Conservation (phyloP, 1,140 invertebrate genomes). For the Rhyzopertha dominica region DNA sequence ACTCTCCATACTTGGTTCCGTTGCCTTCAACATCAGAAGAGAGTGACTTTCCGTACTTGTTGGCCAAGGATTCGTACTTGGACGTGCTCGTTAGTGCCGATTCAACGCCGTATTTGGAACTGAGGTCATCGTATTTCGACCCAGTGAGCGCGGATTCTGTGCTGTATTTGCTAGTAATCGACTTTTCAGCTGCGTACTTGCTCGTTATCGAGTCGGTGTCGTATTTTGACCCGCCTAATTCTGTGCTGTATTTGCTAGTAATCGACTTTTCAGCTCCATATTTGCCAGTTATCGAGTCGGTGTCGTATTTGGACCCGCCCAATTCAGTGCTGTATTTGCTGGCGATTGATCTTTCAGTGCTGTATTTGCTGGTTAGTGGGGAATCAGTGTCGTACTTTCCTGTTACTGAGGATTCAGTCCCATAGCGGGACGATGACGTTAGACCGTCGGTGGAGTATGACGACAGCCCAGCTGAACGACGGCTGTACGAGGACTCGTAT, state of each 20-base stretch:
- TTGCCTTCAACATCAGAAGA: constrained; percentile 8
- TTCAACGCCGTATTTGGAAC: constrained; percentile 24
- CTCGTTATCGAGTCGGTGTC: constrained; percentile 20
- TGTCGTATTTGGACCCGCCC: constrained; percentile 19
- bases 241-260: constrained; percentile 13
- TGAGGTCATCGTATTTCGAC: constrained; percentile 15
- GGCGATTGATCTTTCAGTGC: constrained; percentile 11
- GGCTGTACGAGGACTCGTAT: constrained; percentile 36
- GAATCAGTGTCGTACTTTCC: constrained; percentile 25
- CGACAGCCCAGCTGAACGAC: constrained; percentile 25
- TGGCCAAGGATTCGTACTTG: constrained; percentile 29
- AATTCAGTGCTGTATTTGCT: constrained; percentile 16
- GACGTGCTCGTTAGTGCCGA: constrained; percentile 19
- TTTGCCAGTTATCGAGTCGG: constrained; percentile 15
- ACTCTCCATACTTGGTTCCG: constrained; percentile 9
- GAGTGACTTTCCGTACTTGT: constrained; percentile 26
- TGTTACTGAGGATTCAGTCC: constrained; percentile 10
- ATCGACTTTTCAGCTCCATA: constrained; percentile 16
- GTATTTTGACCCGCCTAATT: constrained; percentile 9
- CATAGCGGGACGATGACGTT: constrained; percentile 22
- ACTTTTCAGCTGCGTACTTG: constrained; percentile 16
- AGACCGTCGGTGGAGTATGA: constrained; percentile 28
- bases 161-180: constrained; percentile 13
- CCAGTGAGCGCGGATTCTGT: constrained; percentile 10
- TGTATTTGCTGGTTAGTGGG: constrained; percentile 14